These are phyloP conservation scores for Drosophila burlai DNA, from an alignment of 1,140 invertebrate genomes.

Conservation along the genomic window DNA sequence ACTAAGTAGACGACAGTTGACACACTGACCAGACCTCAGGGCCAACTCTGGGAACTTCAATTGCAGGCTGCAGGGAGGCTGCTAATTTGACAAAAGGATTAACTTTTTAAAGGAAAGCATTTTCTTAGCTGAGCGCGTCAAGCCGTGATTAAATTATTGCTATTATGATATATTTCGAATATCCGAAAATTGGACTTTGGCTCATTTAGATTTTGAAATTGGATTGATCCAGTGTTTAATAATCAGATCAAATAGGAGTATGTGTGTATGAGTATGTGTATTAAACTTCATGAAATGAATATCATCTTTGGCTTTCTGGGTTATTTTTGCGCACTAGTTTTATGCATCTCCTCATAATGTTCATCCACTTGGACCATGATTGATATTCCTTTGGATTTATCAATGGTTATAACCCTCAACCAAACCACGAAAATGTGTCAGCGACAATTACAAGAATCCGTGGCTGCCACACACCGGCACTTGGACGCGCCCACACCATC, in stretches of 20 bases:
- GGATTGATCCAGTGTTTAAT: no score
- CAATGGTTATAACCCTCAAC: conserved; percentile 6
- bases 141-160: neutral
- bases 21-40: conserved; percentile 32
- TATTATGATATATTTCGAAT: no score
- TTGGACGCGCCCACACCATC: conserved; percentile 21
- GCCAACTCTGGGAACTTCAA: neutral
- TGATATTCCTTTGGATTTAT: conserved; percentile 29
- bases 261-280: no score
- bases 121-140: neutral
- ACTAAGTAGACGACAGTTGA: conserved; percentile 36
- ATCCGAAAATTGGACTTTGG: no score
- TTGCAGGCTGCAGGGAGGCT: no score
- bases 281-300: neutral
- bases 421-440: conserved; percentile 55
- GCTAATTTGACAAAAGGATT: neutral
- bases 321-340: no score
- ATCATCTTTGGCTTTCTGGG: neutral
- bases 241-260: no score
- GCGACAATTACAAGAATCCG: conserved; percentile 66
- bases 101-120: neutral
- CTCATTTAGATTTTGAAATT: no score
- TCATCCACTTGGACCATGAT: neutral
- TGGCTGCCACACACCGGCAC: conserved; percentile 22
- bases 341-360: neutral